Evolutionary conservation across 2,113 vertebrate species (phyloP).

Genomic region (Crotalus viridis): DNA sequence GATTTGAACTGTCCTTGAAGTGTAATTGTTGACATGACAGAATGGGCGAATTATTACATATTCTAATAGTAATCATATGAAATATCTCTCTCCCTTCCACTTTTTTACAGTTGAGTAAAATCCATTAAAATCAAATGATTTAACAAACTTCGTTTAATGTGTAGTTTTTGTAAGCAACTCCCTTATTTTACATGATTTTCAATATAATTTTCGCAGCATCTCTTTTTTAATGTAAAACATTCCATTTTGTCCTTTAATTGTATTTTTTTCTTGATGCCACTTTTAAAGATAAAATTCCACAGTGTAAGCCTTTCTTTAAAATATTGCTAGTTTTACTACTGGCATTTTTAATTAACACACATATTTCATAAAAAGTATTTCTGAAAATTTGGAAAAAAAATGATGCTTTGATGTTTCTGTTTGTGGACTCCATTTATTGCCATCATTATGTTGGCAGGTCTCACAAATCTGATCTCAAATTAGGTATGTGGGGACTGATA

Average conservation of each 20-base stretch:
- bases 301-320: not conserved
- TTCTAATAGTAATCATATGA: not conserved
- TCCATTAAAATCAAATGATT: not conserved
- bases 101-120: not conserved
- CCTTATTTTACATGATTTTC: not conserved
- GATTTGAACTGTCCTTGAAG: not conserved
- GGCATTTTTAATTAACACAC: not conserved
- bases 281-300: not conserved
- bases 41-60: not conserved
- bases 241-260: not conserved
- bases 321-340: not conserved
- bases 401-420: not conserved
- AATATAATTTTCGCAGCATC: not conserved
- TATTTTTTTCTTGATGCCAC: not conserved
- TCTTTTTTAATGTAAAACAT: not conserved
- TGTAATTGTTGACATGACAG: not conserved
- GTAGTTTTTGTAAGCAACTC: not conserved
- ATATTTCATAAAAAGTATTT: not conserved
- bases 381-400: not conserved
- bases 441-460: not conserved
- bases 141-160: not conserved
- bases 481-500: not conserved
- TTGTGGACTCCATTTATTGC: not conserved
- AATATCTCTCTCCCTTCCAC: not conserved
- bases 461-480: not conserved